Evolutionary conservation across 2,888 invertebrate species (phyloP), one percentile per base, ranked within the genome.

Genomic region (Pristionchus japonicus): DNA sequence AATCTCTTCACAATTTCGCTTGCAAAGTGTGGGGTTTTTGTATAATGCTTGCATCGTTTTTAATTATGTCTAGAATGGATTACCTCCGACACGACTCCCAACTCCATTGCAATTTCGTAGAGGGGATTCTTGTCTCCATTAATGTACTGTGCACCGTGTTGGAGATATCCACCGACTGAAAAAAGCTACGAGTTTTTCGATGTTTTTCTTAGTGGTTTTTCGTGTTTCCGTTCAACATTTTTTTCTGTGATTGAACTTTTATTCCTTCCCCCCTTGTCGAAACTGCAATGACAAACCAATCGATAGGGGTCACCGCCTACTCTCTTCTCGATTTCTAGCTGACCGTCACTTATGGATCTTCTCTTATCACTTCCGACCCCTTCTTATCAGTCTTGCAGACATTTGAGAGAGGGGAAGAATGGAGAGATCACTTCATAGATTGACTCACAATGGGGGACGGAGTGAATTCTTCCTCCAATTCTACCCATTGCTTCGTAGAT

Each of bases 71-170:
- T n/a, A n/a, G n/a, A n/a, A n/a, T n/a, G n/a, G n/a, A n/a, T n/a
- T n/a, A 83, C 85, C n/a, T 85, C 64, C 15, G 61, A 61, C 3
- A 85, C 85, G 4, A 85, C 85, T 64, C 89, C 90, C 23, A 91
- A 88, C 43, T 90, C 89, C 47, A 89, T 88, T 37, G 93, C 93
- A 83, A 93, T 92, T n/a, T 91, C 88, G 87, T 90, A 93, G 27
- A 93, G 90, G n/a, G 92, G 92, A 82, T 93, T 93, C 70, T 91
- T 80, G 6, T 89, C 89, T 49, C 93, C 93, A 84, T 93, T 93
- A 61, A 77, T 77, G 27, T 17, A 77, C 70, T 93, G 92, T 23
- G 93, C 93, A 34, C 93, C 93, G 89, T 92, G 92, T 89, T 93
- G 93, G n/a, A 93, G 89, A 83, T 89, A 93, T 34, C 93, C 93